These are phyloP conservation scores for Tyto alba DNA, from an alignment of 2,113 vertebrate species.

Conservation along the genomic window DNA sequence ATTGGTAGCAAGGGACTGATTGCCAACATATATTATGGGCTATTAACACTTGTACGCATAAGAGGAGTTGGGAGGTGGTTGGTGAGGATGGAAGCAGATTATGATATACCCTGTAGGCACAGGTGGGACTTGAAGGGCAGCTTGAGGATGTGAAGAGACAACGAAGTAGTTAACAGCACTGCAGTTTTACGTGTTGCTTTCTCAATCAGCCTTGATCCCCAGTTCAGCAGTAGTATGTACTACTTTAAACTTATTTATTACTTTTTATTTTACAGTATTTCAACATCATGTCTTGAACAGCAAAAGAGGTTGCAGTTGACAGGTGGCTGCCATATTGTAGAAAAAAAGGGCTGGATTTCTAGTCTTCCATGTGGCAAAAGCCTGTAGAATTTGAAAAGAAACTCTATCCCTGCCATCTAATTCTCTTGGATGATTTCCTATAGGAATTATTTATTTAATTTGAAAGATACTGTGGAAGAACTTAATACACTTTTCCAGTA, in stretches of 20 bases:
- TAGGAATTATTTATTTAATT: neutral
- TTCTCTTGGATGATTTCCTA: neutral
- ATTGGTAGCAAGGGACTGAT: neutral
- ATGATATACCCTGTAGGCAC: neutral
- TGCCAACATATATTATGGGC: neutral
- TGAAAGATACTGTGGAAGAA: neutral
- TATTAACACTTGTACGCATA: neutral
- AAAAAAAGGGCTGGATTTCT: neutral
- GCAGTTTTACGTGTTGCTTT: neutral
- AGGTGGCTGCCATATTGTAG: neutral
- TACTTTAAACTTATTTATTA: neutral
- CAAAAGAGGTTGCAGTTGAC: neutral
- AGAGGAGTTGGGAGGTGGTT: neutral
- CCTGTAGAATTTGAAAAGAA: neutral
- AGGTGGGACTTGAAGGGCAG: neutral
- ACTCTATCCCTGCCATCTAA: neutral
- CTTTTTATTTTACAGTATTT: neutral
- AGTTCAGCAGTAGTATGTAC: neutral
- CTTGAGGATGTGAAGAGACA: neutral
- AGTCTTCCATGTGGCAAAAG: neutral
- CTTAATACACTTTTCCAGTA: neutral
- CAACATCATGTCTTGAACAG: neutral
- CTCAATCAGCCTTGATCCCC: neutral
- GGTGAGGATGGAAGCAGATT: neutral
- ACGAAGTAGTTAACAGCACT: neutral